These are phyloP conservation scores for Brachypterus glaber DNA, from an alignment of 2,888 invertebrate species.

Conservation along the genomic window DNA sequence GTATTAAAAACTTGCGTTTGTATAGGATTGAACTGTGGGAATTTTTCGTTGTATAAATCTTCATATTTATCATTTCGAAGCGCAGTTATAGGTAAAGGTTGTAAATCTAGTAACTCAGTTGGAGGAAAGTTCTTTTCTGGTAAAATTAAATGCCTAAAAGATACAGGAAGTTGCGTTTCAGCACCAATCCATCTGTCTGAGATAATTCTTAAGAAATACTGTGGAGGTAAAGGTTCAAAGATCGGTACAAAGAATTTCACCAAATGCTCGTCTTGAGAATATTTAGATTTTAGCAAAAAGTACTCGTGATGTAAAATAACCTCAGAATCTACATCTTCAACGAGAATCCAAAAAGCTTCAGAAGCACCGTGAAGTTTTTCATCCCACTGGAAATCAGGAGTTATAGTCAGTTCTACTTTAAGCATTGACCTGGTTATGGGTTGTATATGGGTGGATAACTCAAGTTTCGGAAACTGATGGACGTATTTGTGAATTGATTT, in stretches of 20 bases:
- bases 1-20: conserved; percentile 99
- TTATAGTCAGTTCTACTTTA: conserved; percentile 91
- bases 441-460: conserved; percentile 93
- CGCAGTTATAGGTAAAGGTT: conserved; percentile 91
- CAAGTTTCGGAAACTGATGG: conserved; percentile 94
- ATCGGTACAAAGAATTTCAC: conserved; percentile 98
- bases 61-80: conserved; percentile 81
- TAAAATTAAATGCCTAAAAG: conserved; percentile 90
- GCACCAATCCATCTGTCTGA: conserved; percentile 91
- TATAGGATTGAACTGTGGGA: conserved; percentile 95
- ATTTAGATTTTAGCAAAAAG: conserved; percentile 91
- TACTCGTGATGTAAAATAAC: conserved; percentile 87
- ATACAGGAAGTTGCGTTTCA: conserved; percentile 92
- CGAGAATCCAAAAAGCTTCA: conserved; percentile 81
- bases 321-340: conserved; percentile 81
- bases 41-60: conserved; percentile 71
- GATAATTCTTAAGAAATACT: conserved; percentile 88
- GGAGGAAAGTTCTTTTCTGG: conserved; percentile 98
- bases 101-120: conserved; percentile 92
- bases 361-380: conserved; percentile 79
- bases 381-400: conserved; percentile 99
- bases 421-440: conserved; percentile 92
- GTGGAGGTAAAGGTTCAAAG: conserved; percentile 96
- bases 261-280: conserved; percentile 86
- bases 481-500: conserved; percentile 93